These are phyloP conservation scores for Podargus strigoides DNA, from an alignment of 2,797 vertebrate species.

Conservation along the genomic window DNA sequence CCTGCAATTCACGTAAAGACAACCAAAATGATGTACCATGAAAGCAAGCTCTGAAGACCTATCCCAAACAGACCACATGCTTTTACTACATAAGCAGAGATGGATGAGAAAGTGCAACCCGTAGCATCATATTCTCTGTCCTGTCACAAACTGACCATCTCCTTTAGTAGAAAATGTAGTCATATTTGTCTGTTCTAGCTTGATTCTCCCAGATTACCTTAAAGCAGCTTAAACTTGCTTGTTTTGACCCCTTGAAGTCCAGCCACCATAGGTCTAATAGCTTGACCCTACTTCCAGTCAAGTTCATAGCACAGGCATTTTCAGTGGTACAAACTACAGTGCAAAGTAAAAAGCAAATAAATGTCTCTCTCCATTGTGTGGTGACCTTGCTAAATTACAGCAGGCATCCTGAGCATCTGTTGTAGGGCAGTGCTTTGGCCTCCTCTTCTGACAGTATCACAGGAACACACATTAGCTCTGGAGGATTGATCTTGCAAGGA, in stretches of 20 bases:
- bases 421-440: background rate
- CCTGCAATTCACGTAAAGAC: background rate
- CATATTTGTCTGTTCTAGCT: background rate
- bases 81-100: background rate
- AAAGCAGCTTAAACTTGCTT: background rate
- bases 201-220: background rate
- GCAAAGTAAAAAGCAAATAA: background rate
- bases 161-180: fast-evolving
- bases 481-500: background rate
- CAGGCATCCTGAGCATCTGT: background rate
- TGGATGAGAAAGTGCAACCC: background rate
- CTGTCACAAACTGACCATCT: background rate
- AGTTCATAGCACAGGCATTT: background rate
- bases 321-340: background rate
- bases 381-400: background rate
- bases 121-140: background rate
- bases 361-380: background rate
- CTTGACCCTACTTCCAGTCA: background rate
- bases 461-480: background rate
- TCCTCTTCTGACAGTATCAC: background rate
- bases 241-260: background rate
- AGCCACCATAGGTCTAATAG: background rate
- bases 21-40: background rate
- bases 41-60: background rate
- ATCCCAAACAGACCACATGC: background rate